These are phyloP conservation scores for Oryzaephilus surinamensis DNA, from an alignment of 1,140 invertebrate species.

Conservation along the genomic window DNA sequence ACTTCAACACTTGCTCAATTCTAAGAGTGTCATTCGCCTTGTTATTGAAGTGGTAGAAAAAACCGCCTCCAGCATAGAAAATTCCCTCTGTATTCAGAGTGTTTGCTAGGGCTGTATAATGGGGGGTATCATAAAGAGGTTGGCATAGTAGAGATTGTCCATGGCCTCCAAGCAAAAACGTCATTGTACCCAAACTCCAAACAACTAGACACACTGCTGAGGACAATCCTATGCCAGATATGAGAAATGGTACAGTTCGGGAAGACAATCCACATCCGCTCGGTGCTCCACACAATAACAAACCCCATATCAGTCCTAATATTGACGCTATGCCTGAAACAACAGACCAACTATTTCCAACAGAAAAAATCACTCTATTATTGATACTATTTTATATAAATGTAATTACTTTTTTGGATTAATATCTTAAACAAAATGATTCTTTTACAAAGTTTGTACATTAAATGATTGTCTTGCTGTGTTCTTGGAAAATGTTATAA, in stretches of 20 bases:
- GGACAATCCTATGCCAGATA: slow-evolving; percentile 39
- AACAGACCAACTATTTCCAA: too few relatives aligned
- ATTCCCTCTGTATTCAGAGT: slow-evolving; percentile 50
- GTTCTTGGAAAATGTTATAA: too few relatives aligned
- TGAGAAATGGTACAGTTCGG: slow-evolving; percentile 43
- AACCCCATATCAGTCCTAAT: slow-evolving; percentile 38
- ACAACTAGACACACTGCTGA: slow-evolving; percentile 38
- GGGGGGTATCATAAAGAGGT: slow-evolving; percentile 46
- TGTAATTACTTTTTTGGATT: too few relatives aligned
- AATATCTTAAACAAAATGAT: too few relatives aligned
- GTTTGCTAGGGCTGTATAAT: slow-evolving; percentile 45
- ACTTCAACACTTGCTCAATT: slow-evolving; percentile 31
- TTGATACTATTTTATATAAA: too few relatives aligned
- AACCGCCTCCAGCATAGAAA: slow-evolving; percentile 42
- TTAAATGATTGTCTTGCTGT: too few relatives aligned
- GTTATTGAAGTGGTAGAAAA: slow-evolving; percentile 43
- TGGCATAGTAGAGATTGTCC: slow-evolving; percentile 50
- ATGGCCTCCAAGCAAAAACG: slow-evolving; percentile 41
- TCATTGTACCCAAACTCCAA: slow-evolving; percentile 38
- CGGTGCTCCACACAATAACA: slow-evolving; percentile 39
- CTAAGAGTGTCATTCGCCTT: slow-evolving; percentile 27
- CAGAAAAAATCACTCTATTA: too few relatives aligned
- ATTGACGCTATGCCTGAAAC: slow-evolving; percentile 35
- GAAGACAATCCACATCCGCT: slow-evolving; percentile 43
- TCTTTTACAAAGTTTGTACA: too few relatives aligned